Conservation (phyloP, 2,888 invertebrate genomes). For the Scaptodrosophila latifasciaeformis region DNA sequence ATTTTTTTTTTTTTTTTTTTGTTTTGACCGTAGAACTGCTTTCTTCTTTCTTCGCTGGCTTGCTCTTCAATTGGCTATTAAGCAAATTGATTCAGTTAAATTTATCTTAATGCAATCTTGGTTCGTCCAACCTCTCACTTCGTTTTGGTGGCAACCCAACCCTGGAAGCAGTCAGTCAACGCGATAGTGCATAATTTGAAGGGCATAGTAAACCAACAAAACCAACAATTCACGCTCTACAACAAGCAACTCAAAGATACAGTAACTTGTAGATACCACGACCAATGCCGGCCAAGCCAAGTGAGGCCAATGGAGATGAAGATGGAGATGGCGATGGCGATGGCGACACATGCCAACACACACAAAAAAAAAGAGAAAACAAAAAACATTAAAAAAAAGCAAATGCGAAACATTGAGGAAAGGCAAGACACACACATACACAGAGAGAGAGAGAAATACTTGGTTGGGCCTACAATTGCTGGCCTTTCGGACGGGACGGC, state of each 20-base stretch:
- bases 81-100: slow-evolving; percentile 74
- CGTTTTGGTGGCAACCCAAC: background rate
- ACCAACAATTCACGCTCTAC: slow-evolving; percentile 68
- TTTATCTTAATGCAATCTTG: slow-evolving; percentile 74
- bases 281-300: slow-evolving; percentile 11
- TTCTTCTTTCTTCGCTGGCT: slow-evolving; percentile 44
- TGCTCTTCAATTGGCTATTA: slow-evolving; percentile 73
- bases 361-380: background rate
- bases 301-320: slow-evolving; percentile 2
- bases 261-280: slow-evolving; percentile 37
- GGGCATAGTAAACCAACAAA: slow-evolving; percentile 68
- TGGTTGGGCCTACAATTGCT: slow-evolving; percentile 46
- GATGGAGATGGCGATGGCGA: too few relatives aligned
- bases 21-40: slow-evolving; percentile 22
- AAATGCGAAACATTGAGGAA: background rate
- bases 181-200: slow-evolving; percentile 66
- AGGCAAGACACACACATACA: background rate
- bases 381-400: background rate
- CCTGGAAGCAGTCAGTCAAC: background rate
- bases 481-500: slow-evolving; percentile 32
- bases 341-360: slow-evolving; percentile 21
- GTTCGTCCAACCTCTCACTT: slow-evolving; percentile 44
- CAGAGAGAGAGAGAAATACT: slow-evolving; percentile 7
- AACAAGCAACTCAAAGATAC: slow-evolving; percentile 44
- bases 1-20: slow-evolving; percentile 18